Percentiles rank a stretch among this genome's conserved stretches.
phyloP scores from a whole-genome alignment of 2,113 vertebrate genomes.

The Tympanuchus pallidicinctus region DNA sequence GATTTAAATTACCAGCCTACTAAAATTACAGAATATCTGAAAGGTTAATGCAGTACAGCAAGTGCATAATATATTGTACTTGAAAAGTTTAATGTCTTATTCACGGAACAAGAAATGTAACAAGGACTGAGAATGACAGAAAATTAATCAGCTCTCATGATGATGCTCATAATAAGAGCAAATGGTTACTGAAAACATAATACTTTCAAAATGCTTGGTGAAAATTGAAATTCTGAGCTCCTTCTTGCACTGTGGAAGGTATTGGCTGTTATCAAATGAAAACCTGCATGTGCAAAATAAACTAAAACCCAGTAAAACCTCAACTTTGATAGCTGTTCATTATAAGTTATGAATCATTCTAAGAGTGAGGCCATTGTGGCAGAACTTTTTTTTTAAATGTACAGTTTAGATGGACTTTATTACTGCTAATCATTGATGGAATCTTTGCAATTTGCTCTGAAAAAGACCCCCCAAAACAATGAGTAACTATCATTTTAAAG shows the following conservation, averaged over 20 bases:
- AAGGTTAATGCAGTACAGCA: constrained; percentile 51
- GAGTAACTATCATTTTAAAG: not conserved
- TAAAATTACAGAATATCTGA: constrained; percentile 27
- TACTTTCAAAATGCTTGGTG: not conserved
- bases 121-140: constrained; percentile 23
- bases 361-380: not conserved
- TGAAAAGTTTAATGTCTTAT: constrained; percentile 54
- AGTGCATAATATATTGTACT: constrained; percentile 33
- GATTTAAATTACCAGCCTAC: not conserved
- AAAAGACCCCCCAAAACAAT: not conserved
- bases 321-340: not conserved
- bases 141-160: constrained; percentile 27
- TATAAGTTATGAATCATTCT: not conserved
- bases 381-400: not conserved
- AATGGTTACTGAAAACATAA: not conserved
- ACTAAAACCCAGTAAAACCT: not conserved
- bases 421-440: not conserved
- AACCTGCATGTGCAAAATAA: not conserved
- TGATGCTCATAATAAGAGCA: not conserved
- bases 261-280: not conserved
- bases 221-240: not conserved
- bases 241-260: not conserved
- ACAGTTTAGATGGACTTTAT: not conserved
- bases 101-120: constrained; percentile 14
- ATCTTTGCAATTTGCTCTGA: not conserved